phyloP scores from a whole-genome alignment of 2,797 vertebrate genomes.

The Chloroceryle amazona region DNA sequence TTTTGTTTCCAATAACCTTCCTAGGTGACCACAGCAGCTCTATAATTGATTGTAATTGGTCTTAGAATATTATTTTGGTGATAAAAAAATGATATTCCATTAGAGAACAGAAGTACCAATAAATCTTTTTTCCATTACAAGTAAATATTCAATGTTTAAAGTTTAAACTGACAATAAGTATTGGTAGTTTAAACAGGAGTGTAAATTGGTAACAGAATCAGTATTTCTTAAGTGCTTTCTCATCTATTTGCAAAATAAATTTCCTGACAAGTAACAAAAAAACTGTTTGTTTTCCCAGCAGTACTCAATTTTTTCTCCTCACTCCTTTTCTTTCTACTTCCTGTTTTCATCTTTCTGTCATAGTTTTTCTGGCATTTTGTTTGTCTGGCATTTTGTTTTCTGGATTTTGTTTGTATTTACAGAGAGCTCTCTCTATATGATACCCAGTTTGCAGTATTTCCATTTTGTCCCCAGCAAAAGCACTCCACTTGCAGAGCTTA shows the following conservation, averaged over 20 bases:
- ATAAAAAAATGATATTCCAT: background rate
- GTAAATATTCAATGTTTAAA: background rate
- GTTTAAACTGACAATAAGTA: background rate
- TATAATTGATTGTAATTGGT: background rate
- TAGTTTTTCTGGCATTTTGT: background rate
- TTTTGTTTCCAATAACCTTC: background rate
- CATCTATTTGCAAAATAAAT: background rate
- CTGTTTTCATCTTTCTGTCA: background rate
- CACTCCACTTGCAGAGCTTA: background rate
- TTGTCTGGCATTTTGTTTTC: no score
- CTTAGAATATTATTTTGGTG: background rate
- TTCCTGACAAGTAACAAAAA: background rate
- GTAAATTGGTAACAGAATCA: background rate
- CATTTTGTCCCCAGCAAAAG: background rate
- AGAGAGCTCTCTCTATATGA: background rate
- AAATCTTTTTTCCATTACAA: background rate
- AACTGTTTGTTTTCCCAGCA: background rate
- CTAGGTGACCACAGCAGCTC: background rate
- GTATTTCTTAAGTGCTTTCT: background rate
- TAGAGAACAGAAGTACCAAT: background rate
- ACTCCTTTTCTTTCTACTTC: background rate
- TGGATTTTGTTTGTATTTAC: background rate
- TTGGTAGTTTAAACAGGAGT: background rate
- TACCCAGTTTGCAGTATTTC: background rate
- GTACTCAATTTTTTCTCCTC: background rate